A percentile compares a stretch with the other conserved stretches of the same genome.
Evolutionary conservation across 2,113 vertebrate species (phyloP).

Genomic region (Ancistrus triradiatus): DNA sequence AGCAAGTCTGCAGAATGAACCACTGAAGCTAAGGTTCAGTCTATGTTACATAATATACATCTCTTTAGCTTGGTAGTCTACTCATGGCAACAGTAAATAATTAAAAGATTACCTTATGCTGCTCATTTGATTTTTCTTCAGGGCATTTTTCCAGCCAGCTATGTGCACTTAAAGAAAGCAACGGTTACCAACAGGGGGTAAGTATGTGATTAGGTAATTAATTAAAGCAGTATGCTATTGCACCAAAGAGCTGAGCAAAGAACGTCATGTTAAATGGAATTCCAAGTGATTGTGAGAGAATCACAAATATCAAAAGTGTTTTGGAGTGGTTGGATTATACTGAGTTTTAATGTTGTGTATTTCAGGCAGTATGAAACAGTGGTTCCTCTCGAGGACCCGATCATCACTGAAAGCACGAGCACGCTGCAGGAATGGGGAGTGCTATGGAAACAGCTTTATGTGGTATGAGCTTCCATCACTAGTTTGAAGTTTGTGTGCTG

Average conservation of each 20-base stretch:
- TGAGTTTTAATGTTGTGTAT: conserved; percentile 19
- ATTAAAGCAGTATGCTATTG: conserved; percentile 6
- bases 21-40: no score
- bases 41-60: no score
- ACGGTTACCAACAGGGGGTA: conserved; percentile 76
- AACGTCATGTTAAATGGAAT: not conserved
- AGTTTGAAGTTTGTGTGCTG: not conserved
- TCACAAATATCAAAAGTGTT: not conserved
- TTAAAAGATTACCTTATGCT: conserved; percentile 7
- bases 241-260: not conserved
- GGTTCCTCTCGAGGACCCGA: conserved; percentile 91
- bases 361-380: conserved; percentile 89
- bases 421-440: conserved; percentile 95
- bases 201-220: conserved; percentile 43
- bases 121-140: conserved; percentile 45
- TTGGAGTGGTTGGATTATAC: not conserved
- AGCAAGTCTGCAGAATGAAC: no score
- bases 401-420: conserved; percentile 92
- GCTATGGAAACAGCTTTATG: conserved; percentile 96
- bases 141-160: conserved; percentile 74
- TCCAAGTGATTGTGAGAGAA: no score
- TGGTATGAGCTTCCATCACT: conserved; percentile 70
- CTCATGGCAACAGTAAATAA: not conserved
- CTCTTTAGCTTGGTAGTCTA: no score
- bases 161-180: conserved; percentile 75